A percentile compares a stretch with the other conserved stretches of the same genome.
Conservation (phyloP, 2,797 vertebrate species). For the Pteronotus mesoamericanus region DNA sequence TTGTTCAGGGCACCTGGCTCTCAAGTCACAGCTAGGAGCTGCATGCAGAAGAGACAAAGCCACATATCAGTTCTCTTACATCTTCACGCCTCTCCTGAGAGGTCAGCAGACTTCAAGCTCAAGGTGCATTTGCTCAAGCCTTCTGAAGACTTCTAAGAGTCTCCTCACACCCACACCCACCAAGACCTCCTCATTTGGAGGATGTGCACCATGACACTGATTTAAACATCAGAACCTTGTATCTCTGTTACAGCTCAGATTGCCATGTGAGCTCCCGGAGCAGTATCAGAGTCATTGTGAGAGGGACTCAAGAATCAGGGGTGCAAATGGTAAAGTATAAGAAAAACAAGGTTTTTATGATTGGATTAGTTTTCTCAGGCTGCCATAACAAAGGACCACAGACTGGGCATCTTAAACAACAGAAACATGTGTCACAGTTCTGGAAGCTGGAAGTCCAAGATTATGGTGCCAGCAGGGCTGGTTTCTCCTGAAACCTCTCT, state of each 20-base stretch:
- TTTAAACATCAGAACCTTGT: background rate
- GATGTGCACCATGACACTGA: background rate
- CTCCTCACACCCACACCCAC: background rate
- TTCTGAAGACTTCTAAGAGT: background rate
- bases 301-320: background rate
- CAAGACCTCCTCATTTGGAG: background rate
- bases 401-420: background rate
- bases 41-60: background rate
- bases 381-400: background rate
- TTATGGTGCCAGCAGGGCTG: background rate
- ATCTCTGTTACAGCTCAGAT: background rate
- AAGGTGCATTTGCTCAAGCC: background rate
- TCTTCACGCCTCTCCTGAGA: background rate
- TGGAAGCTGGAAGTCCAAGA: background rate
- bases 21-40: background rate
- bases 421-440: background rate
- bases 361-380: background rate
- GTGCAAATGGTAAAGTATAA: background rate
- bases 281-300: background rate
- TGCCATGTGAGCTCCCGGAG: background rate
- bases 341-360: background rate
- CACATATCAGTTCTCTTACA: background rate
- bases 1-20: background rate
- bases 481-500: background rate
- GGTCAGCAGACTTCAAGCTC: background rate